These are phyloP conservation scores for Cheilinus undulatus DNA, from an alignment of 2,113 vertebrate genomes.

Conservation along the genomic window DNA sequence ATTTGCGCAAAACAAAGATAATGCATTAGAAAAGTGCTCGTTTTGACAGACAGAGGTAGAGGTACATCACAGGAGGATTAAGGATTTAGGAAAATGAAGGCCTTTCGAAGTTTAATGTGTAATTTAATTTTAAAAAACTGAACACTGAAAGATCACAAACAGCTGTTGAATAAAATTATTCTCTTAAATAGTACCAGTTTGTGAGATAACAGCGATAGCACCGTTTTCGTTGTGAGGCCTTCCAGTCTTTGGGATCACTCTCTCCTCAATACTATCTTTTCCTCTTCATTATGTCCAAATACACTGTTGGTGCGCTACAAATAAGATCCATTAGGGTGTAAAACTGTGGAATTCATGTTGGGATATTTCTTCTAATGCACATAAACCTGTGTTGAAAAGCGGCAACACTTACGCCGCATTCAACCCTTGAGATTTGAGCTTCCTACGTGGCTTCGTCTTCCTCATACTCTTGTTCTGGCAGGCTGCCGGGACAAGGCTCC, in stretches of 20 bases:
- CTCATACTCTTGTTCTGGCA: conserved; percentile 68
- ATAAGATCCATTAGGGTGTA: neutral
- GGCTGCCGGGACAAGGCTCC: conserved; percentile 86
- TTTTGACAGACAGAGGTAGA: conserved; percentile 28
- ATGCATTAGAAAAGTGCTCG: conserved; percentile 15
- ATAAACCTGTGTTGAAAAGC: conserved; percentile 18
- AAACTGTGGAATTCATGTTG: too few species aligned
- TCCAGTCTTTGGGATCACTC: neutral
- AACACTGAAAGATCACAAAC: conserved; percentile 16
- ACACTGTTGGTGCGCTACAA: neutral
- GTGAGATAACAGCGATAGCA: conserved; percentile 30
- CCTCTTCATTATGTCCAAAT: neutral
- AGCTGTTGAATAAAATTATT: neutral
- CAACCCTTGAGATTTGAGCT: neutral
- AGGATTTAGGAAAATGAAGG: conserved; percentile 2
- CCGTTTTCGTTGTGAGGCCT: conserved; percentile 33
- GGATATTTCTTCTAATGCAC: conserved; percentile 5
- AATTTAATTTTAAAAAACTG: neutral
- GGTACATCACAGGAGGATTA: conserved; percentile 12
- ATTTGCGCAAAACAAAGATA: conserved; percentile 26
- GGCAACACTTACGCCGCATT: neutral
- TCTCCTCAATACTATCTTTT: neutral
- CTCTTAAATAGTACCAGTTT: conserved; percentile 35
- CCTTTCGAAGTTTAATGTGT: neutral
- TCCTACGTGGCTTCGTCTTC: neutral